A percentile compares a stretch with the other conserved stretches of the same genome.
These are phyloP conservation scores for Phrynosoma blainvillii DNA, from an alignment of 2,113 vertebrate genomes.

Conservation along the genomic window DNA sequence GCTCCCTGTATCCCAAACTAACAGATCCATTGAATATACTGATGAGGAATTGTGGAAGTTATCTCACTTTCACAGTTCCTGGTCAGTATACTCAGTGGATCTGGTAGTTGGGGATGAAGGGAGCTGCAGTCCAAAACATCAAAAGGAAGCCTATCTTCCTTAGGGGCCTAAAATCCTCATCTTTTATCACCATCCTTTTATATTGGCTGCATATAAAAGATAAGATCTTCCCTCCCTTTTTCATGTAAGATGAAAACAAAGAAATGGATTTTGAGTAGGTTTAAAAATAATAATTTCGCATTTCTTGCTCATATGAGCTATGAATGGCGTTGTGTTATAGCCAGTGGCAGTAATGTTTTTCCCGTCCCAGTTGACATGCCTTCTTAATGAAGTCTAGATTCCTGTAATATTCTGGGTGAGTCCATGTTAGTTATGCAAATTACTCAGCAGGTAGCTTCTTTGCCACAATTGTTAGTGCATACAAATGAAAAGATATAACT, in stretches of 20 bases:
- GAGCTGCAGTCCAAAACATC: too few relatives aligned
- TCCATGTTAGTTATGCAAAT: conserved; percentile 18
- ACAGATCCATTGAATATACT: too few relatives aligned
- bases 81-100: too few relatives aligned
- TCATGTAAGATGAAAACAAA: neutral
- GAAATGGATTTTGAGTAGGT: neutral
- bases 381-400: conserved; percentile 12
- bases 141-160: neutral
- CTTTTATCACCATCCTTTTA: neutral
- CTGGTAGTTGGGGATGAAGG: too few relatives aligned
- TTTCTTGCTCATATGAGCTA: neutral
- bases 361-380: neutral
- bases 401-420: neutral
- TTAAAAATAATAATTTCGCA: neutral
- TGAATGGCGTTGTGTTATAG: neutral
- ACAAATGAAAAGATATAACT: conserved; percentile 29
- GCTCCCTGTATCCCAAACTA: too few relatives aligned
- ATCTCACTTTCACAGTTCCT: too few relatives aligned
- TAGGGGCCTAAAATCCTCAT: neutral
- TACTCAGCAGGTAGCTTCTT: neutral
- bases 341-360: neutral
- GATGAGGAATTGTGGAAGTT: neutral
- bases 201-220: neutral
- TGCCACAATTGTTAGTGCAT: conserved; percentile 27
- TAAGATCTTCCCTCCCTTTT: neutral